Conservation (phyloP, 2,888 invertebrate species). For the Endotricha flammealis region DNA sequence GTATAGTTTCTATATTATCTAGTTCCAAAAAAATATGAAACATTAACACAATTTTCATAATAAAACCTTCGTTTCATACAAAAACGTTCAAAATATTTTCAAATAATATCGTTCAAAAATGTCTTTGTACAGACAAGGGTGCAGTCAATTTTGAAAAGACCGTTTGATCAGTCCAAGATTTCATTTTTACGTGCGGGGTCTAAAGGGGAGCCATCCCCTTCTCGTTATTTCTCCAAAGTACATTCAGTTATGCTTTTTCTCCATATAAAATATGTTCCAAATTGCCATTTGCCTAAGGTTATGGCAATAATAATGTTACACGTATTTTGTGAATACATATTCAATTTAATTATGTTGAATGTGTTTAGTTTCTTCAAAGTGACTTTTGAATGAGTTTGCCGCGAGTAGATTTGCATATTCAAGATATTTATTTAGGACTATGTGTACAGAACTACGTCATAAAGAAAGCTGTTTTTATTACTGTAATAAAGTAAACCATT, state of each 20-base stretch:
- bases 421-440: conserved; percentile 19
- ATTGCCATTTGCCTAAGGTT: conserved; percentile 53
- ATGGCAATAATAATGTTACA: conserved; percentile 28
- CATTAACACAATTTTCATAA: too few species aligned
- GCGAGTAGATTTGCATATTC: conserved; percentile 21
- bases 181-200: conserved; percentile 50
- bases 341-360: conserved; percentile 17
- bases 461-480: conserved; percentile 5
- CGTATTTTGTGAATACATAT: conserved; percentile 8
- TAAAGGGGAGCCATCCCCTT: conserved; percentile 42
- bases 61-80: too few species aligned
- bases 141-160: conserved; percentile 43
- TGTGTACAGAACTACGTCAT: conserved; percentile 3
- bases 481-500: neutral
- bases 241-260: conserved; percentile 46
- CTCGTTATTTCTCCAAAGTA: conserved; percentile 58
- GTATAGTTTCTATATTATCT: too few species aligned
- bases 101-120: neutral
- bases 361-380: conserved; percentile 20
- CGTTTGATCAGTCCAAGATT: conserved; percentile 51
- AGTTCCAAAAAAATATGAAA: too few species aligned
- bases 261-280: conserved; percentile 57
- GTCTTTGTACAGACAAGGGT: conserved; percentile 3
- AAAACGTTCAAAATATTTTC: neutral
- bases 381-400: conserved; percentile 19